A percentile compares a stretch with the other conserved stretches of the same genome.
These are phyloP conservation scores for Hypothenemus hampei DNA, from an alignment of 1,140 invertebrate genomes.

Conservation along the genomic window DNA sequence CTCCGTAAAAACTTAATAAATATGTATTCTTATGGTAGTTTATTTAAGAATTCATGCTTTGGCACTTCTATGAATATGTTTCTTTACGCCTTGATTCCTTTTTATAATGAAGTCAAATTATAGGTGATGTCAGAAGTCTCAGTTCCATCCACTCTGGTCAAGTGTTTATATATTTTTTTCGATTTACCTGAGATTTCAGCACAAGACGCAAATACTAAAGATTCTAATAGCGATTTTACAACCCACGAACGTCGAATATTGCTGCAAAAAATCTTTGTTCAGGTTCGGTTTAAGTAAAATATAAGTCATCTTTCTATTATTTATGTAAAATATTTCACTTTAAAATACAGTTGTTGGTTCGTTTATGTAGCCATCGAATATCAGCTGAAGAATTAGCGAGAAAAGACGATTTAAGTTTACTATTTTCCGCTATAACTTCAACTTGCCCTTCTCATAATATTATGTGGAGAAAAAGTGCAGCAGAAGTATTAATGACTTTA, in stretches of 20 bases:
- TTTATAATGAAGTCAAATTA: no score
- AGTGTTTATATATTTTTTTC: constrained; percentile 98
- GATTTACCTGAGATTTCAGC: constrained; percentile 90
- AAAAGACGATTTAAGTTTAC: constrained; percentile 91
- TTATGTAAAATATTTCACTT: no score
- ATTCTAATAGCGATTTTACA: constrained; percentile 79
- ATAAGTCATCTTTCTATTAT: background rate
- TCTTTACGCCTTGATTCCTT: no score
- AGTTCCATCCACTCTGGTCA: constrained; percentile 95
- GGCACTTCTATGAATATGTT: no score
- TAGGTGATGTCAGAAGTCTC: constrained; percentile 92
- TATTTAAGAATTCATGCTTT: no score
- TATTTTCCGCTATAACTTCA: constrained; percentile 95
- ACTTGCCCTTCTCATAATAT: constrained; percentile 89
- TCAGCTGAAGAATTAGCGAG: constrained; percentile 94
- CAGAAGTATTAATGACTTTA: constrained; percentile 93
- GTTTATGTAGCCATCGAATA: constrained; percentile 85
- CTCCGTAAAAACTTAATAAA: no score
- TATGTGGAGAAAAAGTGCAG: constrained; percentile 94
- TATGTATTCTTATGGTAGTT: no score
- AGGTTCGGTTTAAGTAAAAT: constrained; percentile 53
- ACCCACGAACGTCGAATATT: constrained; percentile 84
- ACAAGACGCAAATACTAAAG: constrained; percentile 67
- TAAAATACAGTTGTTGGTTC: constrained; percentile 84
- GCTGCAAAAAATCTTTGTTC: constrained; percentile 94